phyloP scores from a whole-genome alignment of 2,888 invertebrate species.

The Blastobasis lacticolella region DNA sequence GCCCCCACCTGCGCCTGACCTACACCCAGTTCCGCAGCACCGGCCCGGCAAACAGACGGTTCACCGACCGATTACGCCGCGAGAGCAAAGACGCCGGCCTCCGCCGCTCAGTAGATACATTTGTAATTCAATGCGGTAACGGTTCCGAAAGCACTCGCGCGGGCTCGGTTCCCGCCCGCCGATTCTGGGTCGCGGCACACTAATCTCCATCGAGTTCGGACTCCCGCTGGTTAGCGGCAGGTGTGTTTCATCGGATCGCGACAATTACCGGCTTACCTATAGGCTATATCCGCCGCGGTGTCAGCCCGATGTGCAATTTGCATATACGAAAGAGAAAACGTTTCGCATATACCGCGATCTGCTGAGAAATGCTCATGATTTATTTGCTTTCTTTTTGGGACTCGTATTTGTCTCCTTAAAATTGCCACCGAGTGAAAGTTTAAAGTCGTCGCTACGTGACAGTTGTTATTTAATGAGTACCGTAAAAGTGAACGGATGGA shows the following conservation, averaged over 20 bases:
- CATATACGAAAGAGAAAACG: conserved; percentile 53
- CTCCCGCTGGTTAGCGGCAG: conserved; percentile 19
- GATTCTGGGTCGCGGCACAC: conserved; percentile 54
- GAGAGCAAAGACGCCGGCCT: conserved; percentile 36
- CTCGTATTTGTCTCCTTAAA: conserved; percentile 46
- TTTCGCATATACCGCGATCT: conserved; percentile 28
- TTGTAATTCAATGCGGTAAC: conserved; percentile 68
- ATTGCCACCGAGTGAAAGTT: conserved; percentile 56
- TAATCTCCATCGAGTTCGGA: conserved; percentile 29
- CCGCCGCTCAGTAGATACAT: conserved; percentile 35
- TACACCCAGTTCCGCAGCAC: conserved; percentile 53
- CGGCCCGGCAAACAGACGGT: conserved; percentile 69
- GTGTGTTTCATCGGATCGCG: conserved; percentile 17
- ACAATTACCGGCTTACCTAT: conserved; percentile 2
- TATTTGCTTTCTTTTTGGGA: conserved; percentile 56
- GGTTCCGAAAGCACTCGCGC: conserved; percentile 54
- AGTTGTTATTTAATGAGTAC: conserved; percentile 24
- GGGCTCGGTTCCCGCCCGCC: conserved; percentile 39
- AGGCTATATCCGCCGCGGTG: background rate
- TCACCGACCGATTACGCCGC: conserved; percentile 67
- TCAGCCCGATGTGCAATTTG: conserved; percentile 23
- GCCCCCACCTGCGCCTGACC: conserved; percentile 58
- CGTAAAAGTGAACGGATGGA: background rate
- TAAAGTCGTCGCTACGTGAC: conserved; percentile 38
- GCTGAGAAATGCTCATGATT: conserved; percentile 41